Base-by-base conservation (phyloP, 2,113 vertebrate genomes). In the Agapornis roseicollis region DNA sequence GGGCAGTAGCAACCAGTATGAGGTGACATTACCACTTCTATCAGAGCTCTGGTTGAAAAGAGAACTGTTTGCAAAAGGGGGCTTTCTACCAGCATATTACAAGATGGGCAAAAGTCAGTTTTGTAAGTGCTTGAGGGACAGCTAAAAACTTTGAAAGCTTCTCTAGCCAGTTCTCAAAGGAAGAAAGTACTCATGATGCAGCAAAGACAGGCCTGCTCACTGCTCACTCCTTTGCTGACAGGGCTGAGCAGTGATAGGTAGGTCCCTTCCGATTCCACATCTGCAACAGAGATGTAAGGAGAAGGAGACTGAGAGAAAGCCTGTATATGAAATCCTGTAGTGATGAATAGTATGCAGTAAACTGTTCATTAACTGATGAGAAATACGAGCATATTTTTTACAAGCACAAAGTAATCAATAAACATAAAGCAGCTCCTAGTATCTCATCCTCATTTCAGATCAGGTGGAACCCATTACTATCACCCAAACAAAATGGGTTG, bases 361-460 rank as follows among this genome's bases (percentile, higher is more conserved):
- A 61, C 31, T 58, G 7, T 14, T 65, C 65, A 15, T 37, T 70
- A 58, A 49, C 24, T 0, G 1, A 53, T 53, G n/a, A 47, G 17
- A 91, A 94, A 65, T 5, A 3, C n/a, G 17, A 76, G 65, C 13
- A n/a, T 2, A 4, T 27, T 35, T 68, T 78, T 71, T 73, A 33
- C 24, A 42, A 76, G 5, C 35, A 50, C 15, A 49, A 79, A 63
- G 24, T 35, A 42, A 78, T 42, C 17, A 84, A 58, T 2, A 81
- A 37, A 73, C 11, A 74, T 0, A 0, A 0, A 76, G 22, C 17
- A 58, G 17, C 9, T 69, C 10, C 28, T 28, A 31, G 6, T 31
- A 47, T 25, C 44, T 80, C 46, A 76, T 44, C 7, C 8, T 86
- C 10, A 17, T 65, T 82, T 80, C 58, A 70, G 23, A 56, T 37